Evolutionary conservation across 2,113 vertebrate genomes (phyloP), one percentile per base, ranked within the genome.

Genomic region (Clinocottus analis): DNA sequence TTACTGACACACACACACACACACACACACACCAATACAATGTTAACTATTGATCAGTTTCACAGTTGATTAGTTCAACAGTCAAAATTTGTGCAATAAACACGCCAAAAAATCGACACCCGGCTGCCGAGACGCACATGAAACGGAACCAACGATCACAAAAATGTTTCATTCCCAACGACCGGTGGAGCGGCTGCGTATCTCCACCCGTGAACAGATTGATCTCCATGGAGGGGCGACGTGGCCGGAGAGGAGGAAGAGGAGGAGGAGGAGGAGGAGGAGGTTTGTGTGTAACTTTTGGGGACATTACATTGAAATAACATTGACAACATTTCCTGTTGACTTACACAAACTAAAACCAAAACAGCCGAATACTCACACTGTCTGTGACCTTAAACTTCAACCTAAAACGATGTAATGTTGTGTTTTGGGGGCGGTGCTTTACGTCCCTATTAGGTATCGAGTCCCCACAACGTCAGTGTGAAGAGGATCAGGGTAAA

Each of bases 41-140:
- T 31, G 29, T 23, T 45, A 29, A 37, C 33, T 79, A 85, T 82
- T 86, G 85, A 88, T 83, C 75, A 69, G 56, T 47, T 83, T 60
- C n/a, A 68, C 41, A 7, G 21, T 12, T 75, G 75, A 87, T 91
- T 70, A 62, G 67, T 78, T 84, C 29, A 41, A 47, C 14, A 43
- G 66, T 43, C 19, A 64, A 25, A 82, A 58, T 72, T 23, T 43
- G n/a, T 10, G 27, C 1, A 1, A 59, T 11, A n/a, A 63, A 68
- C 23, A 33, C 37, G 53, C 8, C n/a, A 53, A 45, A 41, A 14
- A 41, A 41, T 41, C 4, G 13, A 43, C 41, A 43, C 41, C 4
- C 13, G 4, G 14, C 13, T 43, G 4, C 4, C 27, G 7, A 69
- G 2, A 25, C 12, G 55, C 27, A 56, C 37, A 27, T 17, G 31